These are phyloP conservation scores for Drosophila burlai DNA, from an alignment of 1,140 invertebrate genomes.

Conservation along the genomic window DNA sequence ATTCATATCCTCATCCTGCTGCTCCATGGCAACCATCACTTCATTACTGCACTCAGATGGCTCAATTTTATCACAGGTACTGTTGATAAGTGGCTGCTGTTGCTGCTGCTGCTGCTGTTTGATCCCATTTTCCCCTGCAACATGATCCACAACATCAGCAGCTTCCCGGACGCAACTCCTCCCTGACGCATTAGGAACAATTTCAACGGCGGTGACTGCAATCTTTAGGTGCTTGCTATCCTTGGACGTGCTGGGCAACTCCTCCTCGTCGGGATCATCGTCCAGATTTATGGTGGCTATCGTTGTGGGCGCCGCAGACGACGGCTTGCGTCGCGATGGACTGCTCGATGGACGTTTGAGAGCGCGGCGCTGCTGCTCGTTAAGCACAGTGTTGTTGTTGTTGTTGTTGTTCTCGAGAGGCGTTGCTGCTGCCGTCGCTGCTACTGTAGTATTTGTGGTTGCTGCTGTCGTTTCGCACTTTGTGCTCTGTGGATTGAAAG, in stretches of 20 bases:
- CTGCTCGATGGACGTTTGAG: conserved; percentile 71
- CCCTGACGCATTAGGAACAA: conserved; percentile 63
- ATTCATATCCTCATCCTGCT: conserved; percentile 29
- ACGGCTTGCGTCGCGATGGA: conserved; percentile 61
- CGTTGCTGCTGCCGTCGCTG: conserved; percentile 5
- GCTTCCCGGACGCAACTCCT: conserved; percentile 10
- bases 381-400: conserved; percentile 39
- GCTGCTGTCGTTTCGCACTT: conserved; percentile 69
- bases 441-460: conserved; percentile 38
- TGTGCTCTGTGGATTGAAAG: conserved; percentile 59
- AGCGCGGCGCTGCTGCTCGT: conserved; percentile 64
- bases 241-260: conserved; percentile 69
- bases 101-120: conserved; percentile 31
- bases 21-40: conserved; percentile 38
- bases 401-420: conserved; percentile 1
- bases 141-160: conserved; percentile 64
- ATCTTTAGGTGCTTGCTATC: conserved; percentile 64
- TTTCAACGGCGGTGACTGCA: conserved; percentile 26
- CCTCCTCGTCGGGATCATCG: conserved; percentile 41
- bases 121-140: conserved; percentile 1
- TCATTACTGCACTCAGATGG: conserved; percentile 52
- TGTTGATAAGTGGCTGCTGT: conserved; percentile 74
- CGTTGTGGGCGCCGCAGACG: conserved; percentile 26
- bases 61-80: conserved; percentile 84
- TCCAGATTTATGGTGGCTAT: conserved; percentile 32